phyloP scores from a whole-genome alignment of 2,113 vertebrate species.

The Oryzias javanicus region DNA sequence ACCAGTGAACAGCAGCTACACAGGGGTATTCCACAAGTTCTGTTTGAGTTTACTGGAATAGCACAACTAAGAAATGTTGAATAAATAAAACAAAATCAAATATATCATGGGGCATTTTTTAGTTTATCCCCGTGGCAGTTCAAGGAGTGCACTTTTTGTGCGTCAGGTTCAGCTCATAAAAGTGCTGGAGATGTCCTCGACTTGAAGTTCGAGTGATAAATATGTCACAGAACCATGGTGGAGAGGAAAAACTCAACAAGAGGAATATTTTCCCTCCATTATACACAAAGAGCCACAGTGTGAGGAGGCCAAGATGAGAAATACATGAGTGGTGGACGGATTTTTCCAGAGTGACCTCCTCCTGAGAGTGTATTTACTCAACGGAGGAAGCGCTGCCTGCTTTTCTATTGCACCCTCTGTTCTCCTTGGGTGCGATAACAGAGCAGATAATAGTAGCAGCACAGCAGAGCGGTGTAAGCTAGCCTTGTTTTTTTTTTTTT shows the following conservation, averaged over 20 bases:
- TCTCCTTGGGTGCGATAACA: constrained; percentile 16
- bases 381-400: not conserved
- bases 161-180: not conserved
- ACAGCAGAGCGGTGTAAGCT: not conserved
- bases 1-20: too few species aligned
- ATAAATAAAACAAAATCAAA: too few species aligned
- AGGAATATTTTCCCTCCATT: constrained; percentile 46
- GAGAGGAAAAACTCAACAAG: constrained; percentile 3
- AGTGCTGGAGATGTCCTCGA: constrained; percentile 22
- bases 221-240: constrained; percentile 17
- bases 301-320: constrained; percentile 39
- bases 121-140: too few species aligned
- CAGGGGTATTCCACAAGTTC: too few species aligned
- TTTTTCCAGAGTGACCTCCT: constrained; percentile 51
- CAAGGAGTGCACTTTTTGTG: too few species aligned
- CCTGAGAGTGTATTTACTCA: constrained; percentile 8
- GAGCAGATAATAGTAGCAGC: constrained; percentile 18
- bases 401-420: constrained; percentile 16
- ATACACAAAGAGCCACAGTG: constrained; percentile 66
- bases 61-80: too few species aligned
- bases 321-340: constrained; percentile 26
- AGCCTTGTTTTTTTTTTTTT: constrained; percentile 9
- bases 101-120: too few species aligned
- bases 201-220: constrained; percentile 21
- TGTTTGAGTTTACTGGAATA: too few species aligned